Conservation (phyloP, 2,113 vertebrate species). For the Pedionomus torquatus region DNA sequence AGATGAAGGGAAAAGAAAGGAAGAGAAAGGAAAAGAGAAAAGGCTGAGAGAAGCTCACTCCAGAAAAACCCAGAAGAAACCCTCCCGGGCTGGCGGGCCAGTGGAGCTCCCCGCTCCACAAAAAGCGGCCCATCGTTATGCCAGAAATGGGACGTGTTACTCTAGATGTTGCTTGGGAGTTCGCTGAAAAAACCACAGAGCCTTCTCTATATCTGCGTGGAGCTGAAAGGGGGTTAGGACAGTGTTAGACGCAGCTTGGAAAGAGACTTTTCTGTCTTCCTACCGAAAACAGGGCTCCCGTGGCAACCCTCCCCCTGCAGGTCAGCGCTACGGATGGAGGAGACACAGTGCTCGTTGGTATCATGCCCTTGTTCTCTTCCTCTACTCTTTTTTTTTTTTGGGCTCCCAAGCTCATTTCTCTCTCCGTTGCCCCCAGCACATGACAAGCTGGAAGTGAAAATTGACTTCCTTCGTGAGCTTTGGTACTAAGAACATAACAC, state of each 20-base stretch:
- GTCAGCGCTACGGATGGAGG: not conserved
- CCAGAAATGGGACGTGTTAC: not conserved
- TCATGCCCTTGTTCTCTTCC: not conserved
- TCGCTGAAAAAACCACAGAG: not conserved
- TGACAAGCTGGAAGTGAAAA: slow-evolving; percentile 1
- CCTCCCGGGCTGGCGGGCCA: not conserved
- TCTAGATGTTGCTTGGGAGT: not conserved
- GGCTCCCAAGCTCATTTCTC: not conserved
- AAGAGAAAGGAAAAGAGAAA: not conserved
- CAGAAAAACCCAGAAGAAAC: not conserved
- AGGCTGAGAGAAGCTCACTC: not conserved
- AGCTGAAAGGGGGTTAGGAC: not conserved
- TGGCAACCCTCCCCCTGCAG: not conserved
- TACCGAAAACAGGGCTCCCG: not conserved
- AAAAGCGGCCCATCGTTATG: not conserved
- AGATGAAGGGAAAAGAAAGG: not conserved
- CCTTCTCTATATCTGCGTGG: not conserved
- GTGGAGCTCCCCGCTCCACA: not conserved
- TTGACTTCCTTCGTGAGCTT: not conserved
- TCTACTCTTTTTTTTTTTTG: not conserved
- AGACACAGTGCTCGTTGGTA: not conserved
- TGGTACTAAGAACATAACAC: not conserved
- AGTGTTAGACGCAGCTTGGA: not conserved
- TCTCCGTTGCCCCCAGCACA: not conserved
- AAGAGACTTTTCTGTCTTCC: not conserved